Evolutionary conservation across 2,888 invertebrate species (phyloP), one percentile per base, ranked within the genome.

Genomic region (Acleris cristana): DNA sequence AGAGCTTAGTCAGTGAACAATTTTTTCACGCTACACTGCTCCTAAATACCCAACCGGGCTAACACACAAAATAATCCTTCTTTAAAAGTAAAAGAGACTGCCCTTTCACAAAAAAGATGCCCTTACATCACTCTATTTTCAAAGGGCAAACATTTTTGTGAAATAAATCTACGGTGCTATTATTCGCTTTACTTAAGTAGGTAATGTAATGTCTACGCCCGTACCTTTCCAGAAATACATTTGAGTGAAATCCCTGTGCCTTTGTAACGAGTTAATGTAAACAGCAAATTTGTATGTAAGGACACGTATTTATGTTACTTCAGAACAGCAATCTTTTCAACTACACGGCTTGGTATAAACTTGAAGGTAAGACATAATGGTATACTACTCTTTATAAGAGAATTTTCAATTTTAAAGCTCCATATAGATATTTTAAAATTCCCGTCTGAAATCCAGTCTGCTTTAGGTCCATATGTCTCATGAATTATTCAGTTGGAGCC

Each of bases 391-490:
- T 86, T 84, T 84, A 82, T 81, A 84, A 85, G 85, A 85, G 83
- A 84, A 85, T 87, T 87, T 88, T 86, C 86, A 87, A 87, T 89
- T 87, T 87, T 85, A 86, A 87, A 87, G 76, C 84, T 77, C 76
- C 78, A 83, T 85, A 87, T 86, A 87, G 86, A 86, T 87, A 89
- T 88, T 92, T 90, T 89, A 88, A 90, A 92, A 92, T 90, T 88
- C 90, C 80, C 85, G 82, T 87, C 88, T 88, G 86, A 90, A 91
- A 91, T 89, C 90, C 87, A 89, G 89, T 87, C 87, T 89, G 88
- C 90, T 88, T 89, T 90, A 88, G 89, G 90, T 90, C 89, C 91
- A 90, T 89, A 91, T 90, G 89, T 88, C 89, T 90, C 86, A 90
- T 92, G 92, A 90, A 92, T 92, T 80, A 92, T 92, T 91, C 91